Conservation (phyloP, 2,888 invertebrate species). For the Himalopsyche japonica region DNA sequence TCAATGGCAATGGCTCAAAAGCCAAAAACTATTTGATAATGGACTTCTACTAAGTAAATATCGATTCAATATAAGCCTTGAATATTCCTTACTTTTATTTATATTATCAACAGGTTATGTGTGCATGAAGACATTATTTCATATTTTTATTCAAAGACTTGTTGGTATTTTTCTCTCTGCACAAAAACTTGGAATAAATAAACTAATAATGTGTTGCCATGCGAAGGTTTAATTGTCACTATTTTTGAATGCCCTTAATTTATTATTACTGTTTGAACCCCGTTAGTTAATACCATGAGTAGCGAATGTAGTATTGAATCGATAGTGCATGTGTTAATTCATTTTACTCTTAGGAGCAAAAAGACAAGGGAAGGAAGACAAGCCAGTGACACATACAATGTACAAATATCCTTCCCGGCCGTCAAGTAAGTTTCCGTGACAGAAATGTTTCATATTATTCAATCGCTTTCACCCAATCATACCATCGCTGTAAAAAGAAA, state of each 20-base stretch:
- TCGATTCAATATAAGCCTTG: too few relatives aligned
- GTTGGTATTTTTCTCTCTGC: too few relatives aligned
- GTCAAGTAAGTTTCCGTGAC: conserved; percentile 73
- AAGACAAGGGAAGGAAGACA: conserved; percentile 79
- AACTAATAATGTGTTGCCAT: not conserved
- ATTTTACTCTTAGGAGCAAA: conserved; percentile 67
- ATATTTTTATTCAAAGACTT: too few relatives aligned
- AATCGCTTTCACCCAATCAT: not conserved
- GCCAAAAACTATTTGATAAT: too few relatives aligned
- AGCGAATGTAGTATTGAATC: not conserved
- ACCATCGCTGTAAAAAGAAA: too few relatives aligned
- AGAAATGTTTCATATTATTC: conserved; percentile 38
- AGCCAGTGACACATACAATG: conserved; percentile 87
- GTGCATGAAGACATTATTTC: too few relatives aligned
- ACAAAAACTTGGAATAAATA: too few relatives aligned
- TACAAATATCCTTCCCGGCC: conserved; percentile 90
- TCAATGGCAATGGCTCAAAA: too few relatives aligned
- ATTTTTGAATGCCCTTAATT: not conserved
- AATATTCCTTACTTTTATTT: too few relatives aligned
- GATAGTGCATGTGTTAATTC: conserved; percentile 46
- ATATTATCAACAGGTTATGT: too few relatives aligned
- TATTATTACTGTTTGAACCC: not conserved
- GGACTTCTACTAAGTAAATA: too few relatives aligned
- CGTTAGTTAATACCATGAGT: not conserved
- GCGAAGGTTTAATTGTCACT: not conserved